These are phyloP conservation scores for Aphelinus certus DNA, from an alignment of 1,140 invertebrate genomes.

Conservation along the genomic window DNA sequence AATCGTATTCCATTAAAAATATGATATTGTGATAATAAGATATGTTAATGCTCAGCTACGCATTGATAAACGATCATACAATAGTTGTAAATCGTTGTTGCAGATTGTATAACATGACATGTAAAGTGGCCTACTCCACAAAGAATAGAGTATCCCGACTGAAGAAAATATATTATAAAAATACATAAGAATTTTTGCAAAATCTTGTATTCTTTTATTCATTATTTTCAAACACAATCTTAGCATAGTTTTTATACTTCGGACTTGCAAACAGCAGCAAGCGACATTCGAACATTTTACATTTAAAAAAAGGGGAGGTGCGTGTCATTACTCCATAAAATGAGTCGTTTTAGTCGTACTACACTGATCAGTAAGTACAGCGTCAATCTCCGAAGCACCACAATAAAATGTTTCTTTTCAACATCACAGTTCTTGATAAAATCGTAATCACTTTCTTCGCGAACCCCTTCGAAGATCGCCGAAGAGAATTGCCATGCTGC, in stretches of 20 bases:
- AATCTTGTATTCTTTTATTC: constrained; percentile 53
- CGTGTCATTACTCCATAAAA: constrained; percentile 57
- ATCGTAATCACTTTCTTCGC: constrained; percentile 40
- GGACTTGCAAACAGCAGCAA: constrained; percentile 49
- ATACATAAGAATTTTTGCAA: constrained; percentile 39
- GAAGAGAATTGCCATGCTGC: constrained; percentile 16
- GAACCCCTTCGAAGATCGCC: constrained; percentile 1
- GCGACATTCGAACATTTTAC: constrained; percentile 47
- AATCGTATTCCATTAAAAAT: constrained; percentile 56
- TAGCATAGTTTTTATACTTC: constrained; percentile 40
- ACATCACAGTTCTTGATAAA: constrained; percentile 62
- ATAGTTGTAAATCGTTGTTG: constrained; percentile 35
- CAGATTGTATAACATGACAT: constrained; percentile 40
- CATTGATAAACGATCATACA: constrained; percentile 35
- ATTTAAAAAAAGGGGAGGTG: constrained; percentile 37
- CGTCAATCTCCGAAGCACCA: constrained; percentile 36
- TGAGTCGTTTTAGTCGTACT: constrained; percentile 33
- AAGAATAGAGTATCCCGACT: constrained; percentile 27
- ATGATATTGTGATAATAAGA: constrained; percentile 58
- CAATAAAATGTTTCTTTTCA: constrained; percentile 47
- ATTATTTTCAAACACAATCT: constrained; percentile 38
- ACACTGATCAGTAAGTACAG: constrained; percentile 37
- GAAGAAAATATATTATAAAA: constrained; percentile 38
- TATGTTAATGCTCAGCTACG: constrained; percentile 45
- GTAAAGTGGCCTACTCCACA: constrained; percentile 32